Base-by-base conservation (phyloP, 2,113 vertebrate species). In the Ceyx cyanopectus region DNA sequence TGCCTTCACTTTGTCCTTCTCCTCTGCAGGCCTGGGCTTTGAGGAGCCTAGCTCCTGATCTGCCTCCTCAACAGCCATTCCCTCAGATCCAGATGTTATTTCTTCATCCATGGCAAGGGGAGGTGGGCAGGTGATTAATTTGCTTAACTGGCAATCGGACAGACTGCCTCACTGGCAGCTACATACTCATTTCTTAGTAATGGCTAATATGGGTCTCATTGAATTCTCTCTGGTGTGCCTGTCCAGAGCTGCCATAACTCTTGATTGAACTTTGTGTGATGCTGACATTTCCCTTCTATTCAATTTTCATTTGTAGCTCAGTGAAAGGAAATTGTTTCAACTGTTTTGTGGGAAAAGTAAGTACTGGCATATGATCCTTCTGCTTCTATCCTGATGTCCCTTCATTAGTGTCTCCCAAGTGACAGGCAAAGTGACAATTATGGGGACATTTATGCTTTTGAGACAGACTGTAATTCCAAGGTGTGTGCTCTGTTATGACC, bases 331-430 rank as follows among this genome's bases (percentile, higher is more conserved):
- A 63, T 72, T 2, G 48, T 68, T 74, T 93, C 48, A 90, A 81
- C 30, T 27, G 34, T 92, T 95, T 83, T 91, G 46, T 76, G 76
- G 60, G 65, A 81, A 90, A 75, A 89, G 29, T 29, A 75, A 60
- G 27, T 40, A 72, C 62, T 53, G 26, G 18, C 46, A 88, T 50
- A 78, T 62, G 63, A 85, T 26, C 46, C 68, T 86, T 61, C 57
- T 34, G 34, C 30, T 45, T 90, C 61, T 61, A 87, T 41, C 12
- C 53, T 27, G 50, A 27, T 73, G 80, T 93, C 51, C 50, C 23
- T 57, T 77, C 40, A 74, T 87, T 73, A 87, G 10, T 20, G 37
- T 77, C 68, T 80, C n/a, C 45, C 46, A 61, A 82, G 57, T 81
- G 70, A 27, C 45, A 87, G 41, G 32, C 40, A 81, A 22, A 43